Conservation (phyloP, 2,888 invertebrate species). For the Xestia sexstrigata region DNA sequence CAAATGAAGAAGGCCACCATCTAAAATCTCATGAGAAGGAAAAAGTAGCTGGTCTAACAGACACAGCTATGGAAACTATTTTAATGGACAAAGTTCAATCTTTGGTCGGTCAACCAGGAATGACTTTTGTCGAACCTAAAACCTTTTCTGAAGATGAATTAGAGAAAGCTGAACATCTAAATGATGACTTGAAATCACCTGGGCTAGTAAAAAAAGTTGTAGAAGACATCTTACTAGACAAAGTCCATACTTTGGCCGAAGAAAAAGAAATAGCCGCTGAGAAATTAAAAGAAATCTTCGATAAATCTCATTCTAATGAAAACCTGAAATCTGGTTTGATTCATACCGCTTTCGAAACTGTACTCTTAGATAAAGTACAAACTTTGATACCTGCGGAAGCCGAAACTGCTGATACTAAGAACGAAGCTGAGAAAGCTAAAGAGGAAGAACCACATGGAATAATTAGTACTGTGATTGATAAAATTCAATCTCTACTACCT, state of each 20-base stretch:
- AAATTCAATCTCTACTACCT: conserved; percentile 32
- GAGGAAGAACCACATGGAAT: conserved; percentile 28
- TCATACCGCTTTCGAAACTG: conserved; percentile 86
- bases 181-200: conserved; percentile 63
- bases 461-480: conserved; percentile 37
- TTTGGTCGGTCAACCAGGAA: conserved; percentile 54
- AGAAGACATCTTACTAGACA: conserved; percentile 88
- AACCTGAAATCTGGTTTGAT: conserved; percentile 74
- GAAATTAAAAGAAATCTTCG: conserved; percentile 36
- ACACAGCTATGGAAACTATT: conserved; percentile 55
- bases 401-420: conserved; percentile 7
- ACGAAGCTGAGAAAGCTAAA: conserved; percentile 15
- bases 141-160: conserved; percentile 53
- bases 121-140: conserved; percentile 62
- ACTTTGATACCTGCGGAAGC: conserved; percentile 64
- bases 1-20: conserved; percentile 17
- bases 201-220: conserved; percentile 85
- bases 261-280: conserved; percentile 46
- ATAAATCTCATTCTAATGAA: conserved; percentile 39
- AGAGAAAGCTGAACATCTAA: conserved; percentile 35
- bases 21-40: conserved; percentile 23
- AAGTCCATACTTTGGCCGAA: conserved; percentile 65
- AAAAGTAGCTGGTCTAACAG: conserved; percentile 37
- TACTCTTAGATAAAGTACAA: conserved; percentile 86
- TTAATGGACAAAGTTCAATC: conserved; percentile 61